Evolutionary conservation across 2,797 vertebrate genomes (phyloP), one percentile per base, ranked within the genome.

Genomic region (Fundulus diaphanus): DNA sequence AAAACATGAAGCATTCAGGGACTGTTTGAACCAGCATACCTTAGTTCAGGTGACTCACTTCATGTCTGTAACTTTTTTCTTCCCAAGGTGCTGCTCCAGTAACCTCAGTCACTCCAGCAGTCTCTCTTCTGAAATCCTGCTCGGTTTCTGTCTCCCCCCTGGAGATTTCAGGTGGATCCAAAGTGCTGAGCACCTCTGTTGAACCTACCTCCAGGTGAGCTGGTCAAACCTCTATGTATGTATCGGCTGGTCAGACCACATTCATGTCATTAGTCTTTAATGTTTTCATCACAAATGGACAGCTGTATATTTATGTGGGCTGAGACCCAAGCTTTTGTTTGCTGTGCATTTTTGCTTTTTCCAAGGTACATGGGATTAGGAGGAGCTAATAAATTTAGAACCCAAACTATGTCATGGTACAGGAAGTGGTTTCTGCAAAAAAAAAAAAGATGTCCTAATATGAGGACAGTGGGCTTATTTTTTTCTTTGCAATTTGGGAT

Each of bases 131-230:
- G 72, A 90, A 87, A 69, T 68, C 90, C 59, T 88, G 84, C 72
- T 79, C 61, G 0, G 87, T 90, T n/a, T 82, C 90, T 0, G 84
- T 85, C 2, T 70, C 90, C 35, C 89, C 88, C 56, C 57, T 91
- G 29, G 70, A 77, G 20, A 44, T 85, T 49, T 46, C 84, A 68
- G 37, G 33, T 46, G 83, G 56, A 78, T 68, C 88, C 40, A 91
- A 77, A 77, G 63, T 37, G 13, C 40, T 46, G 46, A 66, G 48
- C 61, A 35, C 72, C 20, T 31, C 75, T 0, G 35, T 74, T 20
- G 82, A 83, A 33, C 70, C 70, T 0, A 7, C 37, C 44, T 65
- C 78, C 76, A 88, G 91, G 91, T 92, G 63, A 89, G 76, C 12
- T 33, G 69, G 44, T 37, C 15, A n/a, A 3, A 2, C 44, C 56